A percentile compares a stretch with the other conserved stretches of the same genome.
Evolutionary conservation across 2,888 invertebrate species (phyloP).

Genomic region (Eristalinus sepulchralis): DNA sequence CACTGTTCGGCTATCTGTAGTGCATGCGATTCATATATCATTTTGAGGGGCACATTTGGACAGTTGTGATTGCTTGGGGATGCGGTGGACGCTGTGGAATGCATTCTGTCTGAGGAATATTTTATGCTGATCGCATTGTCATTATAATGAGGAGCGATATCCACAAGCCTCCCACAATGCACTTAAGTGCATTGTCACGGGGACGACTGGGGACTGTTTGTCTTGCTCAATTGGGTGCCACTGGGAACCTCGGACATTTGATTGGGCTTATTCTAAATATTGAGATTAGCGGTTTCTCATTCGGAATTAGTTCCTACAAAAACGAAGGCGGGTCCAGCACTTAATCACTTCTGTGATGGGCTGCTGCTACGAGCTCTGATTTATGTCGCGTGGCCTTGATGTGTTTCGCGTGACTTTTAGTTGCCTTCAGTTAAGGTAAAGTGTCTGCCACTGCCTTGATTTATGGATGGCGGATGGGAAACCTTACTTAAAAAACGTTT

Average conservation of each 20-base stretch:
- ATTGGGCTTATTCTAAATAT: slow-evolving; percentile 67
- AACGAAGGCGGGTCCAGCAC: slow-evolving; percentile 37
- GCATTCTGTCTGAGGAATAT: slow-evolving; percentile 57
- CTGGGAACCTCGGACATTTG: slow-evolving; percentile 44
- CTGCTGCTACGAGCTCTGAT: slow-evolving; percentile 19
- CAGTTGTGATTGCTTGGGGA: slow-evolving; percentile 25
- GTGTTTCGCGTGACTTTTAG: not conserved
- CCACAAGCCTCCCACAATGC: slow-evolving; percentile 60
- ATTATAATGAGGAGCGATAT: slow-evolving; percentile 68
- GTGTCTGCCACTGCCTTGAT: not conserved
- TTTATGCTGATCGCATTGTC: slow-evolving; percentile 63
- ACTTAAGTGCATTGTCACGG: slow-evolving; percentile 47
- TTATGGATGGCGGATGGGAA: too few relatives aligned
- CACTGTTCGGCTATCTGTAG: slow-evolving; percentile 49
- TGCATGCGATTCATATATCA: slow-evolving; percentile 62
- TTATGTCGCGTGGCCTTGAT: slow-evolving; percentile 7
- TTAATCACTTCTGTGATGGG: slow-evolving; percentile 44
- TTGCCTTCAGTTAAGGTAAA: not conserved
- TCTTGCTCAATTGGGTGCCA: slow-evolving; percentile 33
- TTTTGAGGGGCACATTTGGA: slow-evolving; percentile 48
- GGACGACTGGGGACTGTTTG: slow-evolving; percentile 11
- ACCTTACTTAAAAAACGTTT: too few relatives aligned
- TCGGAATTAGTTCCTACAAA: slow-evolving; percentile 23
- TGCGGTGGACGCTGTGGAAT: slow-evolving; percentile 24
- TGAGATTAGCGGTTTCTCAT: slow-evolving; percentile 59